A percentile compares a stretch with the other conserved stretches of the same genome.
Conservation (phyloP, 2,113 vertebrate genomes). For the Upupa epops region DNA sequence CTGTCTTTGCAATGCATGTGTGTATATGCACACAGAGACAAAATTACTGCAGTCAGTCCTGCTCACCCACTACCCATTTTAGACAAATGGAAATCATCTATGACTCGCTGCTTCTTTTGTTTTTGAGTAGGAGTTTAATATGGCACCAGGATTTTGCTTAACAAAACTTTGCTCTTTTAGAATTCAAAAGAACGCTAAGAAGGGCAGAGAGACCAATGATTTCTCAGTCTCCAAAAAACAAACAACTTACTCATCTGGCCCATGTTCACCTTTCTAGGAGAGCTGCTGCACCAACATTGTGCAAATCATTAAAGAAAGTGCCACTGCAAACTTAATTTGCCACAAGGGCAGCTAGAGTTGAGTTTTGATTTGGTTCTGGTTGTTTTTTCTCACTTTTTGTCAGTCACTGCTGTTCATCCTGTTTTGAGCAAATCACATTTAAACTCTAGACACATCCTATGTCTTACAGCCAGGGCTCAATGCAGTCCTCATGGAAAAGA, state of each 20-base stretch:
- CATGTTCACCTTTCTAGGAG: not conserved
- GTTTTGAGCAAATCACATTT: conserved; percentile 82
- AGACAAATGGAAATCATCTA: not conserved
- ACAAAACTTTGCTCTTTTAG: conserved; percentile 45
- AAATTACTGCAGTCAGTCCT: not conserved
- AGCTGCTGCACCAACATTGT: not conserved
- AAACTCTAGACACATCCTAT: conserved; percentile 79
- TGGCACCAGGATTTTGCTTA: conserved; percentile 3
- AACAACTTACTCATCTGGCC: not conserved
- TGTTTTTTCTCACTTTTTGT: conserved; percentile 36
- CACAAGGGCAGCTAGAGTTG: not conserved
- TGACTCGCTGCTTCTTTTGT: not conserved
- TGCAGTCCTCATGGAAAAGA: conserved; percentile 78
- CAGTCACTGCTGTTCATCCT: conserved; percentile 64
- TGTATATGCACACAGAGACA: not conserved
- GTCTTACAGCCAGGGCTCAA: conserved; percentile 81
- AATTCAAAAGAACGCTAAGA: not conserved
- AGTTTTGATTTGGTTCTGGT: not conserved
- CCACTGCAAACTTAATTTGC: not conserved
- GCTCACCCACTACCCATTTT: not conserved
- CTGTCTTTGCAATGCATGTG: not conserved
- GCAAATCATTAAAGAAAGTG: not conserved
- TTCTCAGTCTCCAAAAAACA: not conserved
- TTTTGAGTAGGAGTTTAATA: not conserved
- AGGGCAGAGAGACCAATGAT: not conserved